Base-by-base conservation (phyloP, 1,140 invertebrate genomes). In the Tyrophagus putrescentiae region DNA sequence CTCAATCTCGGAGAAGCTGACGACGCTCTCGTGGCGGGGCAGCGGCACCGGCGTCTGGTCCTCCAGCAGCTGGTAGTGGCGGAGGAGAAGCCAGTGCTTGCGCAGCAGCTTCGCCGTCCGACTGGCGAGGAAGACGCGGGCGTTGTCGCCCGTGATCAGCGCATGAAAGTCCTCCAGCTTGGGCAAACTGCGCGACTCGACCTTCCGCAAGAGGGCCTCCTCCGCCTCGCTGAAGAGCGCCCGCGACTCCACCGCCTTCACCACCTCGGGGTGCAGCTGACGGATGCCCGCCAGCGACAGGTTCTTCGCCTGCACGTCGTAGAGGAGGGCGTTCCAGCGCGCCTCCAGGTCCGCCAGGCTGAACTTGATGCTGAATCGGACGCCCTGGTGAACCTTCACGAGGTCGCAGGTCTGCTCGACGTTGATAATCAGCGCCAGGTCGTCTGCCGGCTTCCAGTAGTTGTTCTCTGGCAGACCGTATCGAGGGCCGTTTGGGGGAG, bases 361-460 rank as follows among this genome's bases (percentile, higher is more conserved):
- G 70, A 96, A 98, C 63, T 86, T 82, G 69, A 90, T 94, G 0
- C 92, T 93, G 75, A 98, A 98, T 71, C 94, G 96, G 3, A 92
- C 83, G 25, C 90, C 89, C 64, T 85, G 76, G 70, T 95, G 86
- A 6, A 98, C 91, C 67, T 80, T 80, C 33, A 81, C 76, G 34
- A 94, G 71, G 71, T 94, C 88, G 74, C 86, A 87, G 5, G 87
- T 87, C 80, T 97, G 93, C 69, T 91, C 84, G 9, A 96, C 86
- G 64, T 87, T 89, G 65, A 87, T 83, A 62, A 98, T 90, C 1
- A 98, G 74, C 2, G 87, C 84, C 6, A 97, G 75, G 75, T 98
- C 95, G 77, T 98, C 95, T 31, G 87, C 85, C 16, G 93, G 89
- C 72, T 96, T 96, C 93, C 94, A 98, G 63, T 89, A 76, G 0